Conservation (phyloP, 2,888 invertebrate genomes). For the Drosophila cognata region DNA sequence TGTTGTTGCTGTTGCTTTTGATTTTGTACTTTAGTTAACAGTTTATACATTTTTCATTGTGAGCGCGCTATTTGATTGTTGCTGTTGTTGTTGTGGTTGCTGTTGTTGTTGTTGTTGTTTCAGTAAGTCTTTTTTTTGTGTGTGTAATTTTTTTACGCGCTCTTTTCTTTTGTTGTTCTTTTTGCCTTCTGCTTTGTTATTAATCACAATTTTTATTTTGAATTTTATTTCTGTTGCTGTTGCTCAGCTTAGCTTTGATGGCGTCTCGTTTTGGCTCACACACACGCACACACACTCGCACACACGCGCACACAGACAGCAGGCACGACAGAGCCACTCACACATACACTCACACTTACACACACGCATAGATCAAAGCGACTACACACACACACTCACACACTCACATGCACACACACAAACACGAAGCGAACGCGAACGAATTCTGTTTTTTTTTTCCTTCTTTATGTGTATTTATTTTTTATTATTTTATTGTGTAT, state of each 20-base stretch:
- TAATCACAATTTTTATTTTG: constrained; percentile 80
- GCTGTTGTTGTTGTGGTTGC: constrained; percentile 12
- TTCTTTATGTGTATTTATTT: constrained; percentile 31
- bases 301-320: constrained; percentile 18
- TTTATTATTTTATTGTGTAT: constrained; percentile 21
- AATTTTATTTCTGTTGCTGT: constrained; percentile 63
- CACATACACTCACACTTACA: constrained; percentile 23
- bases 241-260: constrained; percentile 70
- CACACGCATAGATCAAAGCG: constrained; percentile 19
- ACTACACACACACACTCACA: constrained; percentile 23
- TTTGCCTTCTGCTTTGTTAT: constrained; percentile 62
- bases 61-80: constrained; percentile 52
- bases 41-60: constrained; percentile 67
- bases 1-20: constrained; percentile 31
- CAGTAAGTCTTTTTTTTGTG: constrained; percentile 9
- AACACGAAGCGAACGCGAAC: constrained; percentile 60
- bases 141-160: constrained; percentile 45
- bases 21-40: constrained; percentile 56
- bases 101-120: background rate
- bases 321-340: constrained; percentile 32
- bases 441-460: constrained; percentile 57
- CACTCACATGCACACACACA: constrained; percentile 23
- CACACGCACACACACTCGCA: constrained; percentile 21
- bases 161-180: constrained; percentile 55
- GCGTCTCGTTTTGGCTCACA: constrained; percentile 74